Evolutionary conservation across 2,888 invertebrate genomes (phyloP).

Genomic region (Sisyra terminalis): DNA sequence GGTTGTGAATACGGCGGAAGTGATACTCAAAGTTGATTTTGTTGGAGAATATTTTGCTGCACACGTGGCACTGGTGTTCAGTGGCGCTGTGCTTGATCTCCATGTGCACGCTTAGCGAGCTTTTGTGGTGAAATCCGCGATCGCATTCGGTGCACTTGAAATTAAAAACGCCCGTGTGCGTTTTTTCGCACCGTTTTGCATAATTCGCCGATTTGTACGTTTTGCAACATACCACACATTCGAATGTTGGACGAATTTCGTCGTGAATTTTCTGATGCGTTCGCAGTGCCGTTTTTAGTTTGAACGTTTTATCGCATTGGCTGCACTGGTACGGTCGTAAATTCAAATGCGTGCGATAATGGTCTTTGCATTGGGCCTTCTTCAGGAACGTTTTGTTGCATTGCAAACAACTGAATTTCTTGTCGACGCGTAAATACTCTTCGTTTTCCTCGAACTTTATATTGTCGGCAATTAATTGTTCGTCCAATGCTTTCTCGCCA

Average conservation of each 20-base stretch:
- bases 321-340: slow-evolving; percentile 1
- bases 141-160: slow-evolving; percentile 28
- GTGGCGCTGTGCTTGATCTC: slow-evolving; percentile 26
- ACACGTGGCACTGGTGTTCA: slow-evolving; percentile 30
- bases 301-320: slow-evolving; percentile 5
- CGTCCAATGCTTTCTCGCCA: too few relatives aligned
- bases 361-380: background rate
- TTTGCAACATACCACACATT: slow-evolving; percentile 1
- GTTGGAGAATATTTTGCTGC: slow-evolving; percentile 29
- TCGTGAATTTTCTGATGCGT: slow-evolving; percentile 4
- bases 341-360: slow-evolving; percentile 3
- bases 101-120: slow-evolving; percentile 28
- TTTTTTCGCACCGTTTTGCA: slow-evolving; percentile 11
- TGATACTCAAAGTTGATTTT: slow-evolving; percentile 3
- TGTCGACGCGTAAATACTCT: background rate
- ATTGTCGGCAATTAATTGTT: background rate
- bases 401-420: slow-evolving; percentile 1
- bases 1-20: slow-evolving; percentile 4
- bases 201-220: background rate
- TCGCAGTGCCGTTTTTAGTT: slow-evolving; percentile 1
- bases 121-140: slow-evolving; percentile 26
- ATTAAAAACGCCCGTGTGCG: slow-evolving; percentile 6
- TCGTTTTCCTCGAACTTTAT: slow-evolving; percentile 6
- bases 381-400: slow-evolving; percentile 2
- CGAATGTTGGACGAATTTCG: background rate